A percentile compares a stretch with the other conserved stretches of the same genome.
Evolutionary conservation across 2,113 vertebrate genomes (phyloP).

Genomic region (Macrotis lagotis): DNA sequence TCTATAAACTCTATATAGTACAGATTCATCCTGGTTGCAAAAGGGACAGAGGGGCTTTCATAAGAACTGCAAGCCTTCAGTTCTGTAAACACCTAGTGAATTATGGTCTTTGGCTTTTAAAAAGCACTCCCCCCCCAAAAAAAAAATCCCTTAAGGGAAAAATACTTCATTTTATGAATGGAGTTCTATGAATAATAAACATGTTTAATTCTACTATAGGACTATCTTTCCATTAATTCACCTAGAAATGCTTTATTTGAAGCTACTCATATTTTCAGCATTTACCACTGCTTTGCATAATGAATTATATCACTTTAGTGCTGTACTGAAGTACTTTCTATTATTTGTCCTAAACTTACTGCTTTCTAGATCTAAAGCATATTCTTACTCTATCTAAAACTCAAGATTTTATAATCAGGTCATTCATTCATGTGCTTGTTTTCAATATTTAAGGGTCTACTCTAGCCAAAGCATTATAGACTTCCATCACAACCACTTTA

Average conservation of each 20-base stretch:
- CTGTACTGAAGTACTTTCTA: neutral
- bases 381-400: conserved; percentile 38
- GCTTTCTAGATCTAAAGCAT: conserved; percentile 8
- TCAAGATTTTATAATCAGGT: conserved; percentile 30
- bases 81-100: conserved; percentile 33
- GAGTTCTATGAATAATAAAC: neutral
- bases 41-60: conserved; percentile 25
- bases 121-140: conserved; percentile 3
- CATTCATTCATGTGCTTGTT: neutral
- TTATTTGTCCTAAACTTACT: neutral
- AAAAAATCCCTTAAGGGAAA: neutral
- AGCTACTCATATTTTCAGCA: conserved; percentile 21
- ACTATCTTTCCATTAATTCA: neutral
- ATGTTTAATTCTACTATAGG: neutral
- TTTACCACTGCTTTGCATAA: neutral
- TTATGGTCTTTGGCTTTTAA: conserved; percentile 37
- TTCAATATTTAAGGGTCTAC: neutral
- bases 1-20: conserved; percentile 26
- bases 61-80: neutral
- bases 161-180: neutral
- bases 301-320: conserved; percentile 6
- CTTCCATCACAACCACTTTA: neutral
- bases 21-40: neutral
- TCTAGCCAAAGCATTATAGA: neutral
- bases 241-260: conserved; percentile 1